Base-by-base conservation (phyloP, 1,140 invertebrate species). In the Nilaparvata lugens region DNA sequence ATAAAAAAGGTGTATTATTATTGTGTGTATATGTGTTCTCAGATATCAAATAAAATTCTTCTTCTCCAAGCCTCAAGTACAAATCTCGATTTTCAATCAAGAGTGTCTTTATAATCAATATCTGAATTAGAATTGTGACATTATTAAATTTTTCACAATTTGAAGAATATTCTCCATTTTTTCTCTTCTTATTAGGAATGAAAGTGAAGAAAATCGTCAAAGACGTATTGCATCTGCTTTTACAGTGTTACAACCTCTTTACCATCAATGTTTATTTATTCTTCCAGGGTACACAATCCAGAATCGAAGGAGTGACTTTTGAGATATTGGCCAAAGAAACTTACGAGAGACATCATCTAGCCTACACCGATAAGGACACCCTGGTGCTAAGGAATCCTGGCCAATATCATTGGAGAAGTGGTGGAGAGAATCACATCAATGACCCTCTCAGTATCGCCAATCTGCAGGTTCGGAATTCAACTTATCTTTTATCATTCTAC, bases 391-490 rank as follows among this genome's bases (percentile, higher is more conserved):
- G 92, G 59, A 97, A 97, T 78, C 93, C 94, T 35, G 97, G 97
- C 25, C 84, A 87, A 64, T 98, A 93, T 70, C 94, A 98, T 74
- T 98, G 95, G 95, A 81, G 96, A 68, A 84, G 86, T 62, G 97
- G 96, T 2, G 97, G 97, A 11, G 97, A 99, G 76, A 95, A 95
- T 67, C 97, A 99, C 75, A 89, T 98, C 66, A 99, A 98, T 72
- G 95, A 98, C 73, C 97, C 97, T 0, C 75, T 84, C 42, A 92
- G 92, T 63, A 93, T 99, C 70, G 93, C 92, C 31, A 92, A 89
- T 70, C 75, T 97, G n/a, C 93, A 94, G 76, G 83, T 84, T 53
- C n/a, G n/a, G 48, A 52, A 19, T 4, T 51, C 18, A 16, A 6
- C 6, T 51, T 51, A 16, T n/a, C 23, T 42, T 11, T 42, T 42